phyloP scores from a whole-genome alignment of 2,888 invertebrate species.

The Thera britannica region DNA sequence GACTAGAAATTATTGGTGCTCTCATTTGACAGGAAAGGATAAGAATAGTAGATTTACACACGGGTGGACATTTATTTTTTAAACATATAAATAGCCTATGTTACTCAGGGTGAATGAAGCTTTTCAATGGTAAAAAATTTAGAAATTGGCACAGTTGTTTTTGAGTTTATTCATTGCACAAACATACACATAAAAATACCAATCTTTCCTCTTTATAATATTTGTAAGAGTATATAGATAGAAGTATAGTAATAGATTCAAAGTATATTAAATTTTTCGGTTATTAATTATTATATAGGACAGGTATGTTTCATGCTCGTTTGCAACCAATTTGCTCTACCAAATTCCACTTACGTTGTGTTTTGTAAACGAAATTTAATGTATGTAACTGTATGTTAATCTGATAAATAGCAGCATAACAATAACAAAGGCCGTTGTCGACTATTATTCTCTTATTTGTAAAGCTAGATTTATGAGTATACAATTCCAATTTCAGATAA shows the following conservation, averaged over 20 bases:
- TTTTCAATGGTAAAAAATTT: no score
- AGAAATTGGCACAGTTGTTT: no score
- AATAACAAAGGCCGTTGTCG: conserved; percentile 42
- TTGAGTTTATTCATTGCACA: no score
- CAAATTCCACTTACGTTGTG: conserved; percentile 2
- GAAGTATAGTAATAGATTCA: background rate
- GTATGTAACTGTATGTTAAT: conserved; percentile 27
- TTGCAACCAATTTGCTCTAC: conserved; percentile 3
- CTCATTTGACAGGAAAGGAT: background rate
- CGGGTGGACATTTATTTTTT: no score
- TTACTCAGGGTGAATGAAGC: no score
- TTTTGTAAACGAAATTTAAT: conserved; percentile 21
- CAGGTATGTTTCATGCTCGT: background rate
- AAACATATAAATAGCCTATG: no score
- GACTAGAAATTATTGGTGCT: no score
- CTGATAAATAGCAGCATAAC: conserved; percentile 30
- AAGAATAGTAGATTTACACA: no score
- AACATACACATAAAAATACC: no score
- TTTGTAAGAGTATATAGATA: background rate
- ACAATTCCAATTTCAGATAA: conserved; percentile 53
- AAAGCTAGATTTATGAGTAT: conserved; percentile 55
- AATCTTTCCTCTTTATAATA: no score
- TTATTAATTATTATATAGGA: background rate
- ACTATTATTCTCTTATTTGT: conserved; percentile 48
- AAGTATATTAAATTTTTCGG: background rate